Evolutionary conservation across 1,140 invertebrate genomes (phyloP).

Genomic region (Drosophila athabasca): DNA sequence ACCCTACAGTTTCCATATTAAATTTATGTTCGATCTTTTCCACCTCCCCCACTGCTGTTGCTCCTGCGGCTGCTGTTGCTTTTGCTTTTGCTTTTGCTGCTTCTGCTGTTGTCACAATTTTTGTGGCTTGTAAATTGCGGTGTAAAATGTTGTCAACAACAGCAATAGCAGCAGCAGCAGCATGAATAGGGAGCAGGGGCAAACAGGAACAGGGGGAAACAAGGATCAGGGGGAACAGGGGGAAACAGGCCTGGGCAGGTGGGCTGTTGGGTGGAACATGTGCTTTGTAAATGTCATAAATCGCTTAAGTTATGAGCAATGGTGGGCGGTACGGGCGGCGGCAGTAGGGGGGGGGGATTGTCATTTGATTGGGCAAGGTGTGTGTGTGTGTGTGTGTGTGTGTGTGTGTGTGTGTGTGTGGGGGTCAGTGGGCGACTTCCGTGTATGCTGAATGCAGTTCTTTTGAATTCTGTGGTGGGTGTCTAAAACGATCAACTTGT

Average conservation of each 20-base stretch:
- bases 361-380: slow-evolving; percentile 33
- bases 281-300: slow-evolving; percentile 60
- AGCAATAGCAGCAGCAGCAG: slow-evolving; percentile 31
- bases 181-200: slow-evolving; percentile 14
- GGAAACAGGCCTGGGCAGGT: slow-evolving; percentile 11
- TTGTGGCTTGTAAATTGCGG: slow-evolving; percentile 28
- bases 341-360: slow-evolving; percentile 7
- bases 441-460: neutral
- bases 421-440: slow-evolving; percentile 24
- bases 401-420: slow-evolving; percentile 4
- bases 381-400: neutral
- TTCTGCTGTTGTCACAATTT: slow-evolving; percentile 1
- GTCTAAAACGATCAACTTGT: neutral
- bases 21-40: slow-evolving; percentile 42
- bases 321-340: neutral
- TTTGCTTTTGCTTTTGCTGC: no score
- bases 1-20: slow-evolving; percentile 30
- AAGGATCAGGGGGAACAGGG: no score
- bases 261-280: slow-evolving; percentile 52
- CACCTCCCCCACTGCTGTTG: neutral
- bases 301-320: slow-evolving; percentile 44
- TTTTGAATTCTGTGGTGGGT: neutral
- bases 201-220: no score
- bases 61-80: neutral
- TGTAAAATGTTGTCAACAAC: slow-evolving; percentile 41